These are phyloP conservation scores for Pollicipes pollicipes DNA, from an alignment of 1,140 invertebrate genomes.

Conservation along the genomic window DNA sequence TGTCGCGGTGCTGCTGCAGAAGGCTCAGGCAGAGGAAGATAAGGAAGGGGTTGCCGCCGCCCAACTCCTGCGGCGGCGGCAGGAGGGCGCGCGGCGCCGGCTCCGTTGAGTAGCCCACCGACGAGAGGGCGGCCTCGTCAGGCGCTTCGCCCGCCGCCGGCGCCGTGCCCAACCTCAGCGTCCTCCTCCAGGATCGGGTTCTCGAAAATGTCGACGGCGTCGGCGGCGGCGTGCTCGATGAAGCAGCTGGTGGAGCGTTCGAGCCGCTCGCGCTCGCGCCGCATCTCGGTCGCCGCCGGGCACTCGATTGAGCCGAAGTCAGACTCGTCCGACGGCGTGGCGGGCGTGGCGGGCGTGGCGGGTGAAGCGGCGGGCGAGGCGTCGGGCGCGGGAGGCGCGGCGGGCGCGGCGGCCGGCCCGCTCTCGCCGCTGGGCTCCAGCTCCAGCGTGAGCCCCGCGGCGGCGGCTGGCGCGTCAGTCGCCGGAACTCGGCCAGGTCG, in stretches of 20 bases:
- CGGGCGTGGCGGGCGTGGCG: neutral
- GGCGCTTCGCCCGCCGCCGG: too few species aligned
- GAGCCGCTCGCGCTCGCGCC: neutral
- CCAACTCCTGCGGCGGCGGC: slow-evolving; percentile 69
- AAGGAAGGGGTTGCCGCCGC: slow-evolving; percentile 85
- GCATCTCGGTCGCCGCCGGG: neutral
- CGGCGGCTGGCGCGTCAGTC: neutral
- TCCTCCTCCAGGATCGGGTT: neutral
- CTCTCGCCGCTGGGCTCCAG: neutral
- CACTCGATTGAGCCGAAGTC: neutral
- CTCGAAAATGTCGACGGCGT: neutral
- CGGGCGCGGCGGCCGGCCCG: too few species aligned
- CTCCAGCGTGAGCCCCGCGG: too few species aligned
- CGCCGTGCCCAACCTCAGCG: neutral
- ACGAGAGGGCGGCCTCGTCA: too few species aligned
- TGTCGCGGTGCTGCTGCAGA: slow-evolving; percentile 74
- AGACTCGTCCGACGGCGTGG: neutral
- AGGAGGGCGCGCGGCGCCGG: slow-evolving; percentile 24
- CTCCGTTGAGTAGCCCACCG: neutral
- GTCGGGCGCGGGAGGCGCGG: too few species aligned
- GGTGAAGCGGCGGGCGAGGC: too few species aligned
- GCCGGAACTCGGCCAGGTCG: neutral
- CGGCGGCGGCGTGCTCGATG: neutral
- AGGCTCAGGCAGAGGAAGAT: slow-evolving; percentile 89
- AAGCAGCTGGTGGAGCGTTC: neutral